Evolutionary conservation across 2,797 vertebrate genomes (phyloP), one percentile per base, ranked within the genome.

Genomic region (Garrulus glandarius): DNA sequence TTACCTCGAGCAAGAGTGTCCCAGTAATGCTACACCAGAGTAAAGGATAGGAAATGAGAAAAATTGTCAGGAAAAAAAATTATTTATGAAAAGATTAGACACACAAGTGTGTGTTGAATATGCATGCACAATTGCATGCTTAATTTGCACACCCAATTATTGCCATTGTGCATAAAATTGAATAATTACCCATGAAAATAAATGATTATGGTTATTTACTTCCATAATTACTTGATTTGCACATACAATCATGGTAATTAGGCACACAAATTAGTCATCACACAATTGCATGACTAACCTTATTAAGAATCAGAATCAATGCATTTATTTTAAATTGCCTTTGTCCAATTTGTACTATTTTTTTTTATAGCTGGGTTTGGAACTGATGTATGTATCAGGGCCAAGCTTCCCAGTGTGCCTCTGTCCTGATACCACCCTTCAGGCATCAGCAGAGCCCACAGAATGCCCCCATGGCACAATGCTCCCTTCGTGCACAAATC

Each of bases 191-290:
- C 96, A 96, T 96, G 95, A 97, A 97, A 97, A 97, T 89, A 96
- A 96, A 96, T 96, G 96, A 97, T 97, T 97, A 96, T 89, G 93
- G 97, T 97, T 97, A 97, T 97, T 96, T 97, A 97, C 96, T 96
- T 95, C 93, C 52, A 87, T 97, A 97, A 97, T 97, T 96, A 94
- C 96, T 96, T 97, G 92, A 97, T 97, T 97, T 97, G 96, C 96
- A 97, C 94, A 93, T 97, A 97, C 96, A 97, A 96, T 97, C 97
- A 95, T 94, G 96, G 89, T 97, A 97, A 97, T 97, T 97, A 97
- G 95, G 94, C 91, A 97, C 96, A 97, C 96, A 97, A 97, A 97
- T 97, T 97, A 97, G 96, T 95, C 94, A 96, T 97, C 96, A 94
- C 93, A 96, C 96, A 97, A 97, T 95, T 97, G 96, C 95, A 95